Evolutionary conservation across 2,113 vertebrate genomes (phyloP), one percentile per base, ranked within the genome.

Genomic region (Psilopsiagon aymara): DNA sequence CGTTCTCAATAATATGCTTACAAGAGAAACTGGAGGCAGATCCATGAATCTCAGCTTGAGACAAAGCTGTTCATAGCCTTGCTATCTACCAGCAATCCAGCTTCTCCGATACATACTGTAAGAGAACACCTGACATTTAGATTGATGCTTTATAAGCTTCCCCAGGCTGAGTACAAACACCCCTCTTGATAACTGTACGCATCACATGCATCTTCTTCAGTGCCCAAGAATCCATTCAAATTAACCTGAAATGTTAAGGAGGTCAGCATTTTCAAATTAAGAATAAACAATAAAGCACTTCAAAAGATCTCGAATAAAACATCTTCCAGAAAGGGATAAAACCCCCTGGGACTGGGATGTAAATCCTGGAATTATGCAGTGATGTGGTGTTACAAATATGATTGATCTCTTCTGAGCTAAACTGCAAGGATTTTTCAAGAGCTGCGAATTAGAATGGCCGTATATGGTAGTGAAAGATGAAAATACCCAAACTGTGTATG

Each of bases 341-440:
- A 75, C 35, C 7, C 0, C 0, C 1, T 0, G 57, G 57, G 55
- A 52, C 13, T 57, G 37, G 33, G 35, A 44, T 53, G 33, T 79
- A 90, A 92, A 81, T 90, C 71, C 51, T 35, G 67, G 67, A 93
- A 60, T 93, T 90, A 57, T 35, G 28, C 49, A 44, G 43, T 27
- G 28, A 19, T 82, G 14, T 66, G 35, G 41, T 78, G 82, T 75
- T 96, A 62, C 88, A 69, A 33, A 31, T 0, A 0, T 24, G 77
- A 68, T 55, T 76, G 73, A 84, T 82, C 86, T 86, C 75, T 93
- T 60, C 44, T 46, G 69, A 93, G 76, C 35, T 81, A 13, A 96
- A 31, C 82, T 68, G 46, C 24, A 21, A 1, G 25, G 88, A 37
- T 86, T 92, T 96, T 94, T 95, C 46, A 86, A 44, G 88, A 90